Conservation (phyloP, 2,888 invertebrate species). For the Gryllus longicercus region DNA sequence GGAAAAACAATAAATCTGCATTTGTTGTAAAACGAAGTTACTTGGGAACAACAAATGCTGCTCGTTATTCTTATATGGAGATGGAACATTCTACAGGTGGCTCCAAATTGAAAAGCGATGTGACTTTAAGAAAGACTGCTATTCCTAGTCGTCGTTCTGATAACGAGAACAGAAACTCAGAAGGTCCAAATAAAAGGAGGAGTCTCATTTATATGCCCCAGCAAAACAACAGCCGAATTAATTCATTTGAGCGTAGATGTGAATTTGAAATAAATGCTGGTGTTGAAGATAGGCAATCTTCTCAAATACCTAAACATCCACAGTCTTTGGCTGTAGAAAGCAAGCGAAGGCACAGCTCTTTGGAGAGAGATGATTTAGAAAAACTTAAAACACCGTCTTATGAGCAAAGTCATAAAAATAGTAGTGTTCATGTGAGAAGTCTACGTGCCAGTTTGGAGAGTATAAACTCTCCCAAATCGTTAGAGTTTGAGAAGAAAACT, state of each 20-base stretch:
- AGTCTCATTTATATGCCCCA: neutral
- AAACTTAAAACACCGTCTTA: neutral
- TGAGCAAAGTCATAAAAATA: neutral
- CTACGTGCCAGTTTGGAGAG: neutral
- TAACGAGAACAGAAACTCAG: no score
- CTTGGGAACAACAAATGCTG: neutral
- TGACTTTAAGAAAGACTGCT: no score
- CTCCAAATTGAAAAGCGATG: no score
- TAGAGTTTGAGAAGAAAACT: neutral
- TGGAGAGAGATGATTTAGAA: constrained; percentile 25
- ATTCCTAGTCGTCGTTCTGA: no score
- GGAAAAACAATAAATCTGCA: constrained; percentile 20
- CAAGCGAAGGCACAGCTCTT: constrained; percentile 22
- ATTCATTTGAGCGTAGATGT: neutral
- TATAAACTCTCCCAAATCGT: neutral
- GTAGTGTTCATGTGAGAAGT: neutral
- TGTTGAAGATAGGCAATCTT: neutral
- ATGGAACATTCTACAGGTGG: neutral
- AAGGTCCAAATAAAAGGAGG: neutral
- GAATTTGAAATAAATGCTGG: neutral
- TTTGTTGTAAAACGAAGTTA: neutral
- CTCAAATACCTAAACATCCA: neutral
- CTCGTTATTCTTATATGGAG: neutral
- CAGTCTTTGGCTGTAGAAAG: neutral
- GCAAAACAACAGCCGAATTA: neutral